phyloP scores from a whole-genome alignment of 2,797 vertebrate genomes.

The Sebastes itinus region DNA sequence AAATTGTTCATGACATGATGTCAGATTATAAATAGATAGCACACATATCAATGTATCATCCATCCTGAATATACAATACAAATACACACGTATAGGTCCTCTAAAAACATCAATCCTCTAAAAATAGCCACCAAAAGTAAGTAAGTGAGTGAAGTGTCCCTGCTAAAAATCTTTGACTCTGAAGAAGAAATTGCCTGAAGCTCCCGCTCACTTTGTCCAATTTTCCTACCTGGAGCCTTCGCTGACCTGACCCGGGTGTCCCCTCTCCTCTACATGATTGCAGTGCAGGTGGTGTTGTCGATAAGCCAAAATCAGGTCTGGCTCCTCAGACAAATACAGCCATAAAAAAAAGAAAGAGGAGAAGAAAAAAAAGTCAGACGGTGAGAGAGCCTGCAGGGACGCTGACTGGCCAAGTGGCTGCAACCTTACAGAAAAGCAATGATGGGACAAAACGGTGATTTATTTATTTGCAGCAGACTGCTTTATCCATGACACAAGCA shows the following conservation, averaged over 20 bases:
- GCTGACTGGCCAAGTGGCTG: conserved; percentile 34
- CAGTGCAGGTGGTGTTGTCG: conserved; percentile 62
- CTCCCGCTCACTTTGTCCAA: conserved; percentile 30
- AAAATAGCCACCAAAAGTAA: not conserved
- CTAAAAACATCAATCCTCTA: not conserved
- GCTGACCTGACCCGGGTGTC: conserved; percentile 45
- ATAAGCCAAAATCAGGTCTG: conserved; percentile 68
- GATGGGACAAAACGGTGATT: conserved; percentile 41
- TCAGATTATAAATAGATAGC: not conserved
- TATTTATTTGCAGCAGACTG: conserved; percentile 36
- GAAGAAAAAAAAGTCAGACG: not conserved
- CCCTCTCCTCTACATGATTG: conserved; percentile 47
- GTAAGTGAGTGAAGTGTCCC: not conserved
- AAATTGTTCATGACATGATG: not conserved
- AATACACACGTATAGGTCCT: not conserved
- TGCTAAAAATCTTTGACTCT: conserved; percentile 24
- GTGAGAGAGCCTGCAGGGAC: conserved; percentile 21
- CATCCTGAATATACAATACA: not conserved
- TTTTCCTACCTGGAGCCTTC: conserved; percentile 15
- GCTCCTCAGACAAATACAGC: conserved; percentile 53
- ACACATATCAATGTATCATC: not conserved
- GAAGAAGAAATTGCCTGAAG: conserved; percentile 12
- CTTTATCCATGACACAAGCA: conserved; percentile 46
- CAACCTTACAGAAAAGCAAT: conserved; percentile 36
- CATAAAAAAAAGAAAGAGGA: not conserved